Percentiles rank a stretch among this genome's conserved stretches.
Conservation (phyloP, 2,888 invertebrate species). For the Hybos culiciformis region DNA sequence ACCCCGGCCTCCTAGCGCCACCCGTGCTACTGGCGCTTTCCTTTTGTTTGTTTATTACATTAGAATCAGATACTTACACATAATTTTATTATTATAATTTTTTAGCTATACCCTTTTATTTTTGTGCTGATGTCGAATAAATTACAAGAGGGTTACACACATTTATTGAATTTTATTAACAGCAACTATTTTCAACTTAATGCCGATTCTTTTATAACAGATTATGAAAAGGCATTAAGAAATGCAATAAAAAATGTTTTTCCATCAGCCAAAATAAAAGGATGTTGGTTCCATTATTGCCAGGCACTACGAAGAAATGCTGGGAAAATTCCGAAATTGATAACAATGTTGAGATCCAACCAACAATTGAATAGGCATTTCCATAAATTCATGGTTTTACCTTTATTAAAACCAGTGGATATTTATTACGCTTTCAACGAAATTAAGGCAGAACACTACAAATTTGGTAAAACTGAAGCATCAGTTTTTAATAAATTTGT, state of each 20-base stretch:
- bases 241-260: conserved; percentile 7
- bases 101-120: too few relatives aligned
- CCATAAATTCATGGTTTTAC: conserved; percentile 6
- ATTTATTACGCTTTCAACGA: background rate
- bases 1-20: too few relatives aligned
- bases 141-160: conserved; percentile 5
- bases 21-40: too few relatives aligned
- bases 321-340: conserved; percentile 6
- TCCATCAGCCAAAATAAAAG: too few relatives aligned
- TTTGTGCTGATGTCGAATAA: conserved; percentile 7
- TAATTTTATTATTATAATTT: too few relatives aligned
- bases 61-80: too few relatives aligned
- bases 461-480: too few relatives aligned
- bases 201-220: conserved; percentile 7
- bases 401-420: conserved; percentile 5
- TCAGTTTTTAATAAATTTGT: background rate
- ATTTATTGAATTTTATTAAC: conserved; percentile 7
- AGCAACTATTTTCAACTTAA: too few relatives aligned
- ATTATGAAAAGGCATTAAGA: conserved; percentile 7
- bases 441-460: too few relatives aligned
- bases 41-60: too few relatives aligned
- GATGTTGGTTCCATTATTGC: conserved; percentile 6
- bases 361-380: conserved; percentile 7
- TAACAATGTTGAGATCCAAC: conserved; percentile 5
- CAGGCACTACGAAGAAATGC: conserved; percentile 5